Base-by-base conservation (phyloP, 2,797 vertebrate genomes). In the Typhlichthys subterraneus region DNA sequence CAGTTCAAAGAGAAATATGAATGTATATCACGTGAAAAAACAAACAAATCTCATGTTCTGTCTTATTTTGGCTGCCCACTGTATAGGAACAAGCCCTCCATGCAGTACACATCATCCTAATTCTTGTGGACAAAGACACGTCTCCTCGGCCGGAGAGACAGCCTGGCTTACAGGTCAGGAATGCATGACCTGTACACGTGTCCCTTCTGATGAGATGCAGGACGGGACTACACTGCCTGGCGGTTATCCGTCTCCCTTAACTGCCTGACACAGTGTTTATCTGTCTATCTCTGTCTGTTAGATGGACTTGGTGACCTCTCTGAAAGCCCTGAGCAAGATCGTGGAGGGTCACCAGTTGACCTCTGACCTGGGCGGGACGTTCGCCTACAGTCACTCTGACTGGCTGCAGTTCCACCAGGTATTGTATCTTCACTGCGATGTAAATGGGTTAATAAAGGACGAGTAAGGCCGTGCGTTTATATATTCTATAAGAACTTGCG, bases 351-450 rank as follows among this genome's bases (percentile, higher is more conserved):
- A 90, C 29, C 96, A 99, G 83, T 84, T 99, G 88, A 95, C 95
- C 0, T 72, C 70, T 53, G 92, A 93, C 75, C 87, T 98, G 67
- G 95, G 94, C 0, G 97, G 97, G 61, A 76, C 89, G 61, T 95
- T 96, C 61, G 88, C 89, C 10, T 99, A 99, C 85, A 88, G 89
- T 87, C 96, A 97, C 64, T n/a, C 71, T 38, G 94, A 95, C 80
- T 99, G 97, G 97, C 88, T 97, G 73, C 95, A 94, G 12, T 96
- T 97, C 79, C 94, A 97, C 83, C 94, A 97, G 95, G 97, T 98
- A 88, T 67, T 76, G n/a, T 47, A 29, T 3, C 12, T 6, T 7
- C 31, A 5, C n/a, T 48, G 23, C 23, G 23, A 4, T 29, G 23
- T 29, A 29, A 29, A 29, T 29, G 23, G 4, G 23, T 29, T 29